These are phyloP conservation scores for Autographa pulchrina DNA, from an alignment of 2,888 invertebrate genomes.

Conservation along the genomic window DNA sequence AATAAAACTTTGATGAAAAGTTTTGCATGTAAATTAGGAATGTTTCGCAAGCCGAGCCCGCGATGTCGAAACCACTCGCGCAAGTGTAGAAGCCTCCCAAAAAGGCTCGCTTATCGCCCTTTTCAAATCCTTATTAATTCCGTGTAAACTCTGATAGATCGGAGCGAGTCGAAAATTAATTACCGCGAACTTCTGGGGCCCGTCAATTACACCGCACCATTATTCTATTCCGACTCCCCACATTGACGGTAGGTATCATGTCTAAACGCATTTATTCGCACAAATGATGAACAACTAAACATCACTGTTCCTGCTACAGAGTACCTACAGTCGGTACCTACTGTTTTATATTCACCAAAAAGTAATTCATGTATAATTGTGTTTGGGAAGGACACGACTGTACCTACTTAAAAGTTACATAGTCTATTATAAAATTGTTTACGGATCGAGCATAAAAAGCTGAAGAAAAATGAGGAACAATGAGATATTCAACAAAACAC, in stretches of 20 bases:
- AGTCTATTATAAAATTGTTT: slow-evolving; percentile 44
- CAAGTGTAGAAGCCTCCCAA: slow-evolving; percentile 44
- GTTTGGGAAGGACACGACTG: not conserved
- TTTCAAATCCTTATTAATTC: slow-evolving; percentile 59
- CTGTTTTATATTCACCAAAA: not conserved
- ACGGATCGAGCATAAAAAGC: slow-evolving; percentile 29
- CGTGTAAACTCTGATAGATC: slow-evolving; percentile 71
- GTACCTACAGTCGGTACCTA: not conserved
- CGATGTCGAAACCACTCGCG: slow-evolving; percentile 27
- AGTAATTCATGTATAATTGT: not conserved
- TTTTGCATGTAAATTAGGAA: slow-evolving; percentile 53
- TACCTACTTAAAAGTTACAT: slow-evolving; percentile 32
- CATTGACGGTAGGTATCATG: slow-evolving; percentile 49
- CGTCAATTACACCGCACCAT: slow-evolving; percentile 75
- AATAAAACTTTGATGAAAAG: slow-evolving; percentile 53
- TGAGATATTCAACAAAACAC: slow-evolving; percentile 51
- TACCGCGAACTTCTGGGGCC: slow-evolving; percentile 72
- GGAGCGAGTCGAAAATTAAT: slow-evolving; percentile 74
- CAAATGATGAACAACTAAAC: slow-evolving; percentile 33
- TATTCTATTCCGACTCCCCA: slow-evolving; percentile 70
- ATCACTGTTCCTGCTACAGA: not conserved
- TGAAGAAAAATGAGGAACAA: slow-evolving; percentile 56
- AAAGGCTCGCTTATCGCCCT: slow-evolving; percentile 51
- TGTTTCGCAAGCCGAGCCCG: slow-evolving; percentile 33
- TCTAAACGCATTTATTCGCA: slow-evolving; percentile 52